Evolutionary conservation across 2,888 invertebrate species (phyloP).

Genomic region (Spodoptera picta): DNA sequence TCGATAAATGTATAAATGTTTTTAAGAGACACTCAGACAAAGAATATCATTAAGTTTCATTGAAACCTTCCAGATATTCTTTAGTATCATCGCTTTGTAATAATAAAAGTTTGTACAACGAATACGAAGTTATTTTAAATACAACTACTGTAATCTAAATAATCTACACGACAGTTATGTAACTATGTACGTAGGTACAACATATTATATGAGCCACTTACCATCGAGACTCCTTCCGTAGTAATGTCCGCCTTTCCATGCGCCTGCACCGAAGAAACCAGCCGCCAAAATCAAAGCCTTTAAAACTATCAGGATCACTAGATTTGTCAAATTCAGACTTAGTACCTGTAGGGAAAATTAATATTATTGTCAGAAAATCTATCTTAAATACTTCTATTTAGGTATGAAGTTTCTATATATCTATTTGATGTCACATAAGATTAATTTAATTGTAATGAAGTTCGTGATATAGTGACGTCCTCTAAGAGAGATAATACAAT

Average conservation of each 20-base stretch:
- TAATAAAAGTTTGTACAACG: background rate
- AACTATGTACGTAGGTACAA: background rate
- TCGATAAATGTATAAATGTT: too few relatives aligned
- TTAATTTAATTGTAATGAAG: too few relatives aligned
- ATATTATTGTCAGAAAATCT: background rate
- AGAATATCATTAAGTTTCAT: too few relatives aligned
- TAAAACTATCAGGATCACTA: slow-evolving; percentile 93
- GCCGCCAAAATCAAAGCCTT: slow-evolving; percentile 95
- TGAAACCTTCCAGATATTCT: too few relatives aligned
- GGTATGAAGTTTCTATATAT: too few relatives aligned
- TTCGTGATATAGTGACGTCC: too few relatives aligned
- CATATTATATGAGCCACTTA: slow-evolving; percentile 55
- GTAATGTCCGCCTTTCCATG: slow-evolving; percentile 88
- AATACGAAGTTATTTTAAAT: background rate
- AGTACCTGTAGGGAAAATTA: slow-evolving; percentile 87
- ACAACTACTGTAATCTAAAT: background rate
- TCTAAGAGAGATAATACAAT: too few relatives aligned
- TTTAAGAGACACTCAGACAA: too few relatives aligned
- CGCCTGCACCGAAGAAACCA: slow-evolving; percentile 92
- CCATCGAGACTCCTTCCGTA: slow-evolving; percentile 90
- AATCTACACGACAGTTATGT: background rate
- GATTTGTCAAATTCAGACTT: slow-evolving; percentile 94
- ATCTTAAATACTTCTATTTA: too few relatives aligned
- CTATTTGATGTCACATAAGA: too few relatives aligned
- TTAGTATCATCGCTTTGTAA: background rate